Evolutionary conservation across 1,140 invertebrate genomes (phyloP).

Genomic region (Drosophila suzukii): DNA sequence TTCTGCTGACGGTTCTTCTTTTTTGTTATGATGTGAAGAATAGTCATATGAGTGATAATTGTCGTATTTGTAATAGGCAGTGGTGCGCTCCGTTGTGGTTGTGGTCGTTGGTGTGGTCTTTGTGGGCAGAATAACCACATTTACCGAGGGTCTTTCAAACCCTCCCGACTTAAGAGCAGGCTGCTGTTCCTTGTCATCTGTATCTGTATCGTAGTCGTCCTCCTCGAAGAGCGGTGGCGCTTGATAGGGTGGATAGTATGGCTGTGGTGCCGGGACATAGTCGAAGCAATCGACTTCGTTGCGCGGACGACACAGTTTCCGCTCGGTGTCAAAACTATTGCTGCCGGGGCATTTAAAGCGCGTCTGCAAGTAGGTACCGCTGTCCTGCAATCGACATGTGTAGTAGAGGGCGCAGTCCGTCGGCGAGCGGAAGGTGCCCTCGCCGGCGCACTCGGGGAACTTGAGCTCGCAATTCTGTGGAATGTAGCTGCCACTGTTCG

Average conservation of each 20-base stretch:
- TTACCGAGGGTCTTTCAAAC: slow-evolving; percentile 5
- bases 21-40: neutral
- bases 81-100: slow-evolving; percentile 6
- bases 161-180: neutral
- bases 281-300: slow-evolving; percentile 50
- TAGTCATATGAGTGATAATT: slow-evolving; percentile 20
- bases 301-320: slow-evolving; percentile 53
- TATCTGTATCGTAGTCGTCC: slow-evolving; percentile 42
- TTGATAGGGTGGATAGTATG: slow-evolving; percentile 55
- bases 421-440: slow-evolving; percentile 78
- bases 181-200: neutral
- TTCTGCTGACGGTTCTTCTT: neutral
- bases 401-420: slow-evolving; percentile 83
- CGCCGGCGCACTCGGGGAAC: slow-evolving; percentile 76
- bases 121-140: slow-evolving; percentile 28
- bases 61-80: slow-evolving; percentile 10
- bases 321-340: slow-evolving; percentile 57
- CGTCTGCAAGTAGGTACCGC: slow-evolving; percentile 76
- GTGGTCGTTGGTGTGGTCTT: slow-evolving; percentile 1
- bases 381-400: slow-evolving; percentile 71
- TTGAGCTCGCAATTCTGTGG: slow-evolving; percentile 74
- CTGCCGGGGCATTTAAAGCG: slow-evolving; percentile 76
- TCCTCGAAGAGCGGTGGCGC: slow-evolving; percentile 39
- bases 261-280: slow-evolving; percentile 29
- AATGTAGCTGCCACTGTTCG: slow-evolving; percentile 57